Conservation (phyloP, 2,113 vertebrate genomes). For the Mus musculus region DNA sequence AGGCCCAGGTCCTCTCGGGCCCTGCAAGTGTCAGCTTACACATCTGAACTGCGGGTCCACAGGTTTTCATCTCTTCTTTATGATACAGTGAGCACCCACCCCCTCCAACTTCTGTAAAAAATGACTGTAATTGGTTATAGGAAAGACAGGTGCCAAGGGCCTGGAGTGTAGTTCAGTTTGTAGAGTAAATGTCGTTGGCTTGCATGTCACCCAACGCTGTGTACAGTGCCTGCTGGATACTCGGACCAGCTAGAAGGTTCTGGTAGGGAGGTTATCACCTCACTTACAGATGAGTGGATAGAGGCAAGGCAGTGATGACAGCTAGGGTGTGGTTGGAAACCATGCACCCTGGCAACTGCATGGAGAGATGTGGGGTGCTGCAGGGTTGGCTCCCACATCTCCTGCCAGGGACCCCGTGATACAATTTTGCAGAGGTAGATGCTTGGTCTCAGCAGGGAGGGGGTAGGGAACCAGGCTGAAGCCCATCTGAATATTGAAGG, state of each 20-base stretch:
- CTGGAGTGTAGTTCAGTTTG: background rate
- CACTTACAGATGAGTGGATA: background rate
- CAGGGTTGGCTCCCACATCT: background rate
- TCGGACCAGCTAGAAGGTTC: background rate
- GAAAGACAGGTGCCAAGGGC: background rate
- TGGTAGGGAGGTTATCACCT: background rate
- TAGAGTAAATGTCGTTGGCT: background rate
- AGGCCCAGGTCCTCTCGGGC: background rate
- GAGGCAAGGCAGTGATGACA: background rate
- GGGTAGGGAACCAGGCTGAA: background rate
- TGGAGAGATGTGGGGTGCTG: background rate
- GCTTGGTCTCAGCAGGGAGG: background rate
- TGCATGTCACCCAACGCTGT: background rate
- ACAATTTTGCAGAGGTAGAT: background rate
- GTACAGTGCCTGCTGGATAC: background rate
- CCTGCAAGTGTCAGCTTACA: background rate
- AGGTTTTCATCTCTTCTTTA: background rate
- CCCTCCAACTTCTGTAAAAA: background rate
- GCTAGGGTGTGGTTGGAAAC: fast-evolving
- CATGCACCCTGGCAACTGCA: background rate
- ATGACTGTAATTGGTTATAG: background rate
- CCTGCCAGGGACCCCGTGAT: background rate
- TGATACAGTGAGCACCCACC: background rate
- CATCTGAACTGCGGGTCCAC: background rate
- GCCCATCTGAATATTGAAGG: background rate